Conservation (phyloP, 1,140 invertebrate genomes). For the Drosophila pachea region DNA sequence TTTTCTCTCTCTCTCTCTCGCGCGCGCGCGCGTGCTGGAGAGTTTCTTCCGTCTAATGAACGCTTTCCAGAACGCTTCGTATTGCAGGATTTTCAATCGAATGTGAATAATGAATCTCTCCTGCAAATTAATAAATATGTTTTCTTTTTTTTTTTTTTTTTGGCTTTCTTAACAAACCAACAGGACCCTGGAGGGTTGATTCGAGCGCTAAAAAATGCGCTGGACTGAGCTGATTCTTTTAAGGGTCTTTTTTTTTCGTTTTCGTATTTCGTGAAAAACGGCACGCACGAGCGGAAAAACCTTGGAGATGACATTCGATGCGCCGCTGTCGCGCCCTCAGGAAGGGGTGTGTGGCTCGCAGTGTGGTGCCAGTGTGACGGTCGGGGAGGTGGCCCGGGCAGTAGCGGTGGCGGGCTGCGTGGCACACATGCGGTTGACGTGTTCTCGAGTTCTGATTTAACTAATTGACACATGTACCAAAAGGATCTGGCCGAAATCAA, state of each 20-base stretch:
- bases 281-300: constrained; percentile 23
- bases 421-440: constrained; percentile 52
- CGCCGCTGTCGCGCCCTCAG: constrained; percentile 2
- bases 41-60: constrained; percentile 5
- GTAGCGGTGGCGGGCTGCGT: constrained; percentile 12
- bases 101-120: constrained; percentile 7
- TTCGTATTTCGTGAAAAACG: constrained; percentile 17
- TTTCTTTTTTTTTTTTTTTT: constrained; percentile 21
- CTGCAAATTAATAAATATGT: constrained; percentile 46
- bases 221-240: constrained; percentile 27
- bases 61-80: constrained; percentile 14
- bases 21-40: too few relatives aligned
- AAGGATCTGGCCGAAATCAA: constrained; percentile 41
- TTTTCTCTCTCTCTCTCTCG: too few relatives aligned
- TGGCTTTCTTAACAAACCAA: background rate
- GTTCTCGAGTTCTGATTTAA: constrained; percentile 59
- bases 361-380: constrained; percentile 9
- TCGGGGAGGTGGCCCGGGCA: background rate
- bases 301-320: constrained; percentile 46
- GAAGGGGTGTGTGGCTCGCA: constrained; percentile 19
- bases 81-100: constrained; percentile 12
- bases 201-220: background rate
- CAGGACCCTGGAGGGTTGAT: constrained; percentile 11
- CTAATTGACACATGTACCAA: constrained; percentile 69
- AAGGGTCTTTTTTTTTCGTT: constrained; percentile 12